Percentiles rank a stretch among this genome's conserved stretches.
phyloP scores from a whole-genome alignment of 35 echinoderm and acorn worm species.

The Lytechinus variegatus region DNA sequence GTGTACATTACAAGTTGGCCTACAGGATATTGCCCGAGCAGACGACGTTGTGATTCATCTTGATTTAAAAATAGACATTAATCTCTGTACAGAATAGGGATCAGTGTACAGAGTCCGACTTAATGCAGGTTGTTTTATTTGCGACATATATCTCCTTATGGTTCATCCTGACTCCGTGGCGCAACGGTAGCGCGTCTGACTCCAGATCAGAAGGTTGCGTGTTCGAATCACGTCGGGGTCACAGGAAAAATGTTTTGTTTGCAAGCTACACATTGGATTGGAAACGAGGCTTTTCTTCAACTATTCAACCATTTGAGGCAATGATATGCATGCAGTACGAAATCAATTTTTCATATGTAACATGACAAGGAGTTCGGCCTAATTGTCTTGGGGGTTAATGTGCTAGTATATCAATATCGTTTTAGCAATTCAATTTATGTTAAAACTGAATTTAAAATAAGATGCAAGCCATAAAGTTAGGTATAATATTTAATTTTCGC shows the following conservation, averaged over 20 bases:
- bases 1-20: too few relatives aligned
- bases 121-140: background rate
- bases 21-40: background rate
- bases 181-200: slow-evolving; percentile 97
- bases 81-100: background rate
- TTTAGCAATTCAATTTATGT: too few relatives aligned
- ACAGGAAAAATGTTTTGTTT: background rate
- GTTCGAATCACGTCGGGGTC: slow-evolving; percentile 97
- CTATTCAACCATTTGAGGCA: too few relatives aligned
- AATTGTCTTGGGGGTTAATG: too few relatives aligned
- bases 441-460: too few relatives aligned
- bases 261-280: background rate
- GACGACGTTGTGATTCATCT: background rate
- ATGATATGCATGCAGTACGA: too few relatives aligned
- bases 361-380: too few relatives aligned
- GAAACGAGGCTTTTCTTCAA: too few relatives aligned
- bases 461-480: too few relatives aligned
- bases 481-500: too few relatives aligned
- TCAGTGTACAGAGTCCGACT: background rate
- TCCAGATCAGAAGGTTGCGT: slow-evolving; percentile 98
- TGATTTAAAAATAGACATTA: background rate
- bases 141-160: background rate
- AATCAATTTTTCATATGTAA: too few relatives aligned
- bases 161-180: slow-evolving; percentile 75
- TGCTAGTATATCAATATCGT: too few relatives aligned